Percentiles rank a stretch among this genome's conserved stretches.
Conservation (phyloP, 1,140 invertebrate genomes). For the Chymomyza costata region DNA sequence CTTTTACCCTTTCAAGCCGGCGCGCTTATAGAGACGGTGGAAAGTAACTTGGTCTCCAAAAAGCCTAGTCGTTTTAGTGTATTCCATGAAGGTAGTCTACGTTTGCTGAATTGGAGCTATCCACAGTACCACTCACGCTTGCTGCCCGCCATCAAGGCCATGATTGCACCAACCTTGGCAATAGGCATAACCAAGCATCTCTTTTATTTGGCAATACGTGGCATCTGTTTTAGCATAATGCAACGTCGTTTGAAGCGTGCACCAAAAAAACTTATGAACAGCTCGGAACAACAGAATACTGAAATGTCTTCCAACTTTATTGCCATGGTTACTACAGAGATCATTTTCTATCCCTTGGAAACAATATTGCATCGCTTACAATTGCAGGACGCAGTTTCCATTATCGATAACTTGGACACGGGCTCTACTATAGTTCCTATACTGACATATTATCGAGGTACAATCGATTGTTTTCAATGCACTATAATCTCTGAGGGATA, state of each 20-base stretch:
- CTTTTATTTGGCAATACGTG: conserved; percentile 77
- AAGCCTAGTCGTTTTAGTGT: conserved; percentile 93
- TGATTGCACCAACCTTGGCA: conserved; percentile 86
- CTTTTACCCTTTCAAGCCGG: conserved; percentile 95
- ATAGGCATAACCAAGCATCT: conserved; percentile 75
- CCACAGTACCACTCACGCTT: conserved; percentile 86
- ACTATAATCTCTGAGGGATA: conserved; percentile 90
- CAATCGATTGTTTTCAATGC: conserved; percentile 89
- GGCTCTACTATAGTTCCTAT: conserved; percentile 85
- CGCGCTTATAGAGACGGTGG: conserved; percentile 94
- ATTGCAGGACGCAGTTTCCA: conserved; percentile 92
- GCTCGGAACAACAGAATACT: conserved; percentile 79
- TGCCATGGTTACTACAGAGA: conserved; percentile 84
- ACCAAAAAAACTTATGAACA: conserved; percentile 78
- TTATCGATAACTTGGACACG: conserved; percentile 94
- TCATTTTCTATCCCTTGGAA: conserved; percentile 93
- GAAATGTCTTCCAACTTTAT: conserved; percentile 83
- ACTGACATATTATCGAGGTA: conserved; percentile 84
- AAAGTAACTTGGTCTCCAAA: conserved; percentile 95
- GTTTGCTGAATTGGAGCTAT: conserved; percentile 85
- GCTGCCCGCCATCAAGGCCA: conserved; percentile 90
- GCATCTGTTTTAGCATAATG: conserved; percentile 77
- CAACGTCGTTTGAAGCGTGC: conserved; percentile 75
- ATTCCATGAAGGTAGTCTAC: conserved; percentile 88
- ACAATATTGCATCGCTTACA: conserved; percentile 88